phyloP scores from a whole-genome alignment of 2,797 vertebrate species.

The Rousettus madagascariensis region DNA sequence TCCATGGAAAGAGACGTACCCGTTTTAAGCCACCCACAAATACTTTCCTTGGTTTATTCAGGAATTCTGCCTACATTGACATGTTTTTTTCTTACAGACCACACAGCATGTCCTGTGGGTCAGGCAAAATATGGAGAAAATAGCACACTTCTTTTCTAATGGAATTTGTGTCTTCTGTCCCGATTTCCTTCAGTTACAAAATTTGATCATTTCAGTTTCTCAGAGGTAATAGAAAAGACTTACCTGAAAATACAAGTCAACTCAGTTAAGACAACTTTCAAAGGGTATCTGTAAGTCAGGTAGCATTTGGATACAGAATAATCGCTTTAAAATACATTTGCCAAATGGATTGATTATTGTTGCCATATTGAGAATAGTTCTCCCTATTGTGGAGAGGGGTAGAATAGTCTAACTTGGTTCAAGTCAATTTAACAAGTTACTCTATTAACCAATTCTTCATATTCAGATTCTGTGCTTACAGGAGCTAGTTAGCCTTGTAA shows the following conservation, averaged over 20 bases:
- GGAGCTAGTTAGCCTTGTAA: background rate
- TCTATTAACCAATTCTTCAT: background rate
- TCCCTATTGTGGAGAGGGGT: background rate
- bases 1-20: constrained; percentile 58
- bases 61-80: constrained; percentile 59
- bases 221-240: background rate
- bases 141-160: constrained; percentile 5
- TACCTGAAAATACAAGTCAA: background rate
- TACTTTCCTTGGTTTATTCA: constrained; percentile 68
- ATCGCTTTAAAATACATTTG: background rate
- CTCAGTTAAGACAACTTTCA: background rate
- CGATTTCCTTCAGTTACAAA: constrained; percentile 7
- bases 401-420: background rate
- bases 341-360: background rate
- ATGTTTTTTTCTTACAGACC: constrained; percentile 65
- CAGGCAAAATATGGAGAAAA: constrained; percentile 51
- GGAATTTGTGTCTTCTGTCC: background rate
- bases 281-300: background rate
- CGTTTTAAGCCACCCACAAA: constrained; percentile 61
- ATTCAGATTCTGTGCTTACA: background rate
- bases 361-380: background rate
- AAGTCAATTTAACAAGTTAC: background rate
- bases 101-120: constrained; percentile 52
- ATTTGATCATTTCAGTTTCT: background rate
- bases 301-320: background rate